Conservation (phyloP, 2,888 invertebrate genomes). For the Spodoptera exigua region DNA sequence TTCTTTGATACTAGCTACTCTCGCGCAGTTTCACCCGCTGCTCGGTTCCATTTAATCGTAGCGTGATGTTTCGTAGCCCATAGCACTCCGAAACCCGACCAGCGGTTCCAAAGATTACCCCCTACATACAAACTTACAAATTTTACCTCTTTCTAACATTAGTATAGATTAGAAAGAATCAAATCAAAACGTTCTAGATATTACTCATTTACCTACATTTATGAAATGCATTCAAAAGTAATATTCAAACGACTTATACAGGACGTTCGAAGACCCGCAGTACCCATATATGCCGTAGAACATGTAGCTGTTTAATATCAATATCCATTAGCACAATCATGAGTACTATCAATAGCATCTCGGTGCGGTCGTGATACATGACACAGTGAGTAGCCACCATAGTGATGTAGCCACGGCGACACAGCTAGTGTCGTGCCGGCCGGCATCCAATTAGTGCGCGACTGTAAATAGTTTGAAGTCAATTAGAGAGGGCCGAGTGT, state of each 20-base stretch:
- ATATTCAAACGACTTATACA: not conserved
- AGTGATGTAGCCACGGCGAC: constrained; percentile 8
- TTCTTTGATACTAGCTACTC: too few species aligned
- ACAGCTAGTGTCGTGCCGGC: constrained; percentile 30
- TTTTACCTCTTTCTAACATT: too few species aligned
- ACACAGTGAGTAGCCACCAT: constrained; percentile 2
- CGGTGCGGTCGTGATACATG: not conserved
- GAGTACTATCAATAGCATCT: not conserved
- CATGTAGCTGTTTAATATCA: constrained; percentile 22
- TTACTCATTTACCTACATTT: too few species aligned
- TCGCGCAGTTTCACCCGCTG: too few species aligned
- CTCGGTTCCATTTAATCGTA: too few species aligned
- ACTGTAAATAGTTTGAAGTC: constrained; percentile 47
- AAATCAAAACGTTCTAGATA: not conserved
- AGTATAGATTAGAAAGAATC: too few species aligned
- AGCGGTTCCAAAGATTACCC: too few species aligned
- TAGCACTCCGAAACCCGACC: too few species aligned
- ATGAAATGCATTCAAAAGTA: too few species aligned
- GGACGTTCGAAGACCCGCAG: constrained; percentile 6
- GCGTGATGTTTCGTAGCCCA: too few species aligned
- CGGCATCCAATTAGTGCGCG: constrained; percentile 53
- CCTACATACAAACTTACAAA: too few species aligned
- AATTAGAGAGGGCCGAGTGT: constrained; percentile 43
- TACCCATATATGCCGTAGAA: constrained; percentile 1
- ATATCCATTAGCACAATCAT: constrained; percentile 25